A percentile compares a stretch with the other conserved stretches of the same genome.
phyloP scores from a whole-genome alignment of 2,797 vertebrate genomes.

The Rhinella marina region DNA sequence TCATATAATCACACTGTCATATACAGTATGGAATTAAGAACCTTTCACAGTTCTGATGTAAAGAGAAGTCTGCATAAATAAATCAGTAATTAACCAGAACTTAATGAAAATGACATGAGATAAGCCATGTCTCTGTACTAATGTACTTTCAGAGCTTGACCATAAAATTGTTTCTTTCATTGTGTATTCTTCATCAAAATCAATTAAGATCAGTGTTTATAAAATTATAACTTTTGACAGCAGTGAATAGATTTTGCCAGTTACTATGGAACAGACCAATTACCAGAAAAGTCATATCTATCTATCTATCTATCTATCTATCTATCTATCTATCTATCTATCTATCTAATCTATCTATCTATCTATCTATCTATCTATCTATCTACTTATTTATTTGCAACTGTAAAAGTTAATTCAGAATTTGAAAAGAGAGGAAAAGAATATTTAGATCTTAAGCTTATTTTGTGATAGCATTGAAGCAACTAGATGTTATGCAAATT shows the following conservation, averaged over 20 bases:
- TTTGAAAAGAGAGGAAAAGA: conserved; percentile 68
- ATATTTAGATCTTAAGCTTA: conserved; percentile 64
- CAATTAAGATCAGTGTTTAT: conserved; percentile 54
- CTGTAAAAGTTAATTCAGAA: conserved; percentile 65
- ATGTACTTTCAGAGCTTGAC: conserved; percentile 20
- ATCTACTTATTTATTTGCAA: too few relatives aligned
- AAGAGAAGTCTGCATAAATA: not conserved
- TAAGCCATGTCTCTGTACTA: not conserved
- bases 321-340: conserved; percentile 66
- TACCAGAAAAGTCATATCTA: conserved; percentile 43
- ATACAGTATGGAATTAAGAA: not conserved
- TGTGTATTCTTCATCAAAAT: conserved; percentile 44
- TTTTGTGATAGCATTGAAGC: conserved; percentile 69
- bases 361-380: conserved; percentile 67
- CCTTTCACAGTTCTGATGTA: not conserved
- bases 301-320: conserved; percentile 66
- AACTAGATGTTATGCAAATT: conserved; percentile 72
- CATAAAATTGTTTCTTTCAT: conserved; percentile 10
- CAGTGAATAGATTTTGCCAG: conserved; percentile 8
- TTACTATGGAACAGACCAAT: conserved; percentile 47
- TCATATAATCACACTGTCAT: not conserved
- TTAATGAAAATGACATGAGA: not conserved
- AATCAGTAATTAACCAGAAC: not conserved
- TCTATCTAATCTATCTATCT: conserved; percentile 67
- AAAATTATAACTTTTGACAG: conserved; percentile 32